A percentile compares a stretch with the other conserved stretches of the same genome.
phyloP scores from a whole-genome alignment of 2,888 invertebrate genomes.

The Nomada ferruginata region DNA sequence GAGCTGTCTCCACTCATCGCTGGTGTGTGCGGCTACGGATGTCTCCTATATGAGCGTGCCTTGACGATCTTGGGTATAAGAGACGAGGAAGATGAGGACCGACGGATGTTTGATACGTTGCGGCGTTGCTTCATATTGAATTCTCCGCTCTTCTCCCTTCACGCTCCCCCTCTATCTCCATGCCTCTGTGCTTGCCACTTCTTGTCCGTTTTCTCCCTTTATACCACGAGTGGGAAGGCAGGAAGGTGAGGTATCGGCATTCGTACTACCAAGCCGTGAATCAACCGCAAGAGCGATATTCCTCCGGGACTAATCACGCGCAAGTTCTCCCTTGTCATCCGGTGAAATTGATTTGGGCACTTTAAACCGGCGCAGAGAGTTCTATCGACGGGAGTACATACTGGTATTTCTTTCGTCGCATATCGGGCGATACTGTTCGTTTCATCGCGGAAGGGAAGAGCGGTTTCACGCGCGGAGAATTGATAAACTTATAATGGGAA shows the following conservation, averaged over 20 bases:
- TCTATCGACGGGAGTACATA: background rate
- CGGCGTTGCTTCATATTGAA: conserved; percentile 81
- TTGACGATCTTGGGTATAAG: conserved; percentile 66
- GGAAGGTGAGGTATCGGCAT: conserved; percentile 65
- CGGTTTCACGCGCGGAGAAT: background rate
- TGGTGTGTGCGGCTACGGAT: conserved; percentile 56
- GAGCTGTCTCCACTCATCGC: conserved; percentile 60
- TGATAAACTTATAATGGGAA: background rate
- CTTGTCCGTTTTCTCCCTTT: conserved; percentile 6
- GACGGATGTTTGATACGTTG: conserved; percentile 81
- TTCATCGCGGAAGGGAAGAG: background rate
- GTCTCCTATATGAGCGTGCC: conserved; percentile 63
- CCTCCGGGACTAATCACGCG: conserved; percentile 69
- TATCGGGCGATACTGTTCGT: background rate
- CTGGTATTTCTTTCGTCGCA: background rate
- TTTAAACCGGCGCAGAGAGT: conserved; percentile 42
- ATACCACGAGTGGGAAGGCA: conserved; percentile 40
- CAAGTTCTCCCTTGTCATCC: conserved; percentile 68
- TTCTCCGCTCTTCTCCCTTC: conserved; percentile 65
- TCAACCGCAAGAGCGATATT: conserved; percentile 69
- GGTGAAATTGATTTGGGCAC: conserved; percentile 63
- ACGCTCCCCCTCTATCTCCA: conserved; percentile 1
- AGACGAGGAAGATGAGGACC: conserved; percentile 75
- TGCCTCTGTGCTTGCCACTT: background rate
- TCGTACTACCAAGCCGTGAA: conserved; percentile 61